Conservation (phyloP, 2,797 vertebrate species). For the Chelidonichthys spinosus region DNA sequence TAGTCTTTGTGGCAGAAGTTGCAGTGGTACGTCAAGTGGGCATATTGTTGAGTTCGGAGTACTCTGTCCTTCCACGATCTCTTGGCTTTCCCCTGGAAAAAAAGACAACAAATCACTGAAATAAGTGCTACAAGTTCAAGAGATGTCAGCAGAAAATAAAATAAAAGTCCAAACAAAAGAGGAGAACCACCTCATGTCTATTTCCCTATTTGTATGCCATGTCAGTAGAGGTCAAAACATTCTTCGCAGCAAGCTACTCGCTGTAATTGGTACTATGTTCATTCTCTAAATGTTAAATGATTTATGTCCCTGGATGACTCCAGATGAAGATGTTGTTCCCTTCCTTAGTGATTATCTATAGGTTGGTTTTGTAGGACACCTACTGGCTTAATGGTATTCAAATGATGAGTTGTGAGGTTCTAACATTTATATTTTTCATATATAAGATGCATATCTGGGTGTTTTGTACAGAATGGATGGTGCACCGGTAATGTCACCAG, state of each 20-base stretch:
- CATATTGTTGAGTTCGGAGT: conserved; percentile 59
- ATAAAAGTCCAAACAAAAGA: background rate
- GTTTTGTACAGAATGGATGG: no score
- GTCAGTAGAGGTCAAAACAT: background rate
- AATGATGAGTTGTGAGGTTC: no score
- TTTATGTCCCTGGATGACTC: no score
- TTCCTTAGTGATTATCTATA: no score
- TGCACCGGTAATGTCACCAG: no score
- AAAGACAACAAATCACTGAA: conserved; percentile 6
- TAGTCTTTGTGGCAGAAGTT: conserved; percentile 91
- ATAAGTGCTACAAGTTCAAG: background rate
- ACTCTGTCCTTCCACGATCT: conserved; percentile 60
- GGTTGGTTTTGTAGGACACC: no score
- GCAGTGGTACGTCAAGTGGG: conserved; percentile 86
- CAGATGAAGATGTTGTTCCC: no score
- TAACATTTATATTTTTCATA: no score
- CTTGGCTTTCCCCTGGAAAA: conserved; percentile 59
- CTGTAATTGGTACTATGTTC: no score
- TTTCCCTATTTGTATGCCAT: background rate
- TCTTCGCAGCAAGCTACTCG: background rate
- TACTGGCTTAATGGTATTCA: no score
- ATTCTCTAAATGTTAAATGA: no score
- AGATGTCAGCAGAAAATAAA: background rate
- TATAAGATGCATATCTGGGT: no score
- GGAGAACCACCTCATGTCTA: background rate